A percentile compares a stretch with the other conserved stretches of the same genome.
These are phyloP conservation scores for Caloenas nicobarica DNA, from an alignment of 2,113 vertebrate genomes.

Conservation along the genomic window DNA sequence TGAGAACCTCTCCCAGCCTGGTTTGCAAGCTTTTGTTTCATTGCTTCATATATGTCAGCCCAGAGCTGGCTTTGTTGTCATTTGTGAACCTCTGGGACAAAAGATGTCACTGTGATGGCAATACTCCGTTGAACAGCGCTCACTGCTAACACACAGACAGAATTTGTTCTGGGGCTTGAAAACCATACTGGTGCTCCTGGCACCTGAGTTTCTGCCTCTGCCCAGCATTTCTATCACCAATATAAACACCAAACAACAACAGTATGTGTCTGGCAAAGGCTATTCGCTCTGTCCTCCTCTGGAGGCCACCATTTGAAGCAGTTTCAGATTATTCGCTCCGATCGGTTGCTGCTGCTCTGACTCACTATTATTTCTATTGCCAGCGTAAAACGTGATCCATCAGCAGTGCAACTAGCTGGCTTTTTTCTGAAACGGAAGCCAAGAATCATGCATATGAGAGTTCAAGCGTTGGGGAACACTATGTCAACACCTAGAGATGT, in stretches of 20 bases:
- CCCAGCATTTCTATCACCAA: not conserved
- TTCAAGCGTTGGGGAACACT: not conserved
- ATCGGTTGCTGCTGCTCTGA: not conserved
- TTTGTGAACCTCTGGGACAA: not conserved
- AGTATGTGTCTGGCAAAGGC: not conserved
- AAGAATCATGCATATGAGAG: not conserved
- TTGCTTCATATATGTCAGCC: not conserved
- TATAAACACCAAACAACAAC: not conserved
- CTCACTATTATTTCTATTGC: not conserved
- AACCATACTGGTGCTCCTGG: not conserved
- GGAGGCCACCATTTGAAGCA: not conserved
- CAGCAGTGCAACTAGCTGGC: not conserved
- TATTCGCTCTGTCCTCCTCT: not conserved
- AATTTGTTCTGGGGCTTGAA: not conserved
- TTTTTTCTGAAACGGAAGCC: not conserved
- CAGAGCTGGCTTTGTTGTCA: not conserved
- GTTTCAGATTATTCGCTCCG: not conserved
- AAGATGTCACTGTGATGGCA: not conserved
- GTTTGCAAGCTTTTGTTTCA: not conserved
- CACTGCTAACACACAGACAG: not conserved
- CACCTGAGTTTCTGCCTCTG: not conserved
- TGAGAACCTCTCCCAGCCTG: not conserved
- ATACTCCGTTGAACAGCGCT: not conserved
- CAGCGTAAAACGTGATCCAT: not conserved
- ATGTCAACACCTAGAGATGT: accelerated